phyloP scores from a whole-genome alignment of 2,888 invertebrate genomes.

The Diadegma fenestrale region DNA sequence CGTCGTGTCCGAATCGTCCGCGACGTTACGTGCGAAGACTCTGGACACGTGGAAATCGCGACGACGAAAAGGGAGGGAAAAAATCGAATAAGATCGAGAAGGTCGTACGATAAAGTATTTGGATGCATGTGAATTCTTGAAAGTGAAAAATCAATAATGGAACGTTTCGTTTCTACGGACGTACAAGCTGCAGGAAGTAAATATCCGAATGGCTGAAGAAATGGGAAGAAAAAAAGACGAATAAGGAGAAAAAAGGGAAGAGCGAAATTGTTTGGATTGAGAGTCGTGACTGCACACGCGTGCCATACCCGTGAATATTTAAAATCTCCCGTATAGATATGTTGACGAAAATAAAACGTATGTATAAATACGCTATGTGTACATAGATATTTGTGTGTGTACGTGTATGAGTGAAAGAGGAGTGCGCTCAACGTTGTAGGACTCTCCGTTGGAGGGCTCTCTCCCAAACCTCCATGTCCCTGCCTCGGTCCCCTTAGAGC shows the following conservation, averaged over 20 bases:
- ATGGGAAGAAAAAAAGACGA: constrained; percentile 54
- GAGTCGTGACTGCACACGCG: constrained; percentile 51
- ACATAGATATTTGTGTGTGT: constrained; percentile 4
- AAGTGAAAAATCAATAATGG: constrained; percentile 34
- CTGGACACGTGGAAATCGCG: not conserved
- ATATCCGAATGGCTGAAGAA: constrained; percentile 26
- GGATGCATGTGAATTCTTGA: constrained; percentile 19
- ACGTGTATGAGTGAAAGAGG: constrained; percentile 76
- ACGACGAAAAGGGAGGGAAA: not conserved
- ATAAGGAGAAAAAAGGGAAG: constrained; percentile 61
- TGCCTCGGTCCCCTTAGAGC: constrained; percentile 76
- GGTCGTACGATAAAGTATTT: not conserved
- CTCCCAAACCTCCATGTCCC: constrained; percentile 74
- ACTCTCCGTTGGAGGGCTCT: constrained; percentile 83
- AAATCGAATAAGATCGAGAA: constrained; percentile 9
- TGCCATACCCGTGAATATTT: constrained; percentile 52
- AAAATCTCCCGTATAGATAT: constrained; percentile 42
- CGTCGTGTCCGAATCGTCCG: not conserved
- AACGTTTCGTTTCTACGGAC: constrained; percentile 9
- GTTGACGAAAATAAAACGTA: constrained; percentile 39
- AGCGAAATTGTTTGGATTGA: constrained; percentile 59
- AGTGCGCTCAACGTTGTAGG: constrained; percentile 83
- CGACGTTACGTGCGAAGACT: not conserved
- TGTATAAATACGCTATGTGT: constrained; percentile 11
- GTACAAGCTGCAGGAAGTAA: constrained; percentile 40